Evolutionary conservation across 2,797 vertebrate genomes (phyloP), one percentile per base, ranked within the genome.

Genomic region (Schizopygopsis malacanthus): DNA sequence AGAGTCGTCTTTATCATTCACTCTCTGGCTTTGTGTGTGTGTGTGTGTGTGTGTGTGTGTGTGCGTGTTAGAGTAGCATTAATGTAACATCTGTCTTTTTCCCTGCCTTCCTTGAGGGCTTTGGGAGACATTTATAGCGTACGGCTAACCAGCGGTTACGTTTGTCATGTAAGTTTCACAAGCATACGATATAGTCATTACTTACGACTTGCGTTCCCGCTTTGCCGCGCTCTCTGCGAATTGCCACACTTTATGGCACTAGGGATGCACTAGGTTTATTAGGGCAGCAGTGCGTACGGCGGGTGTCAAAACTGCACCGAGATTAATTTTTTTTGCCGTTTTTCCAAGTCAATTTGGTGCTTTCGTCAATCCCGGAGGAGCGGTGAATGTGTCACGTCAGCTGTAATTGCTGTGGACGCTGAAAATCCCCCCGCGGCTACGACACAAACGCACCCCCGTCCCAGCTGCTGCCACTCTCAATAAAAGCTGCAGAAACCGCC

Each of bases 1-100:
- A 28, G 47, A 61, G 45, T 16, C 56, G 61, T 80, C 33, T 87
- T 70, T 67, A 80, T 77, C 39, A 77, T 73, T 63, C 33, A 15
- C 28, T 78, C 28, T 25, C 22, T 54, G 45, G 45, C 15, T 28
- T 69, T 10, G 33, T 33, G 33, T 33, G 33, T 33, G 33, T 33
- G 33, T 33, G 33, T 33, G 33, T 33, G 33, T 33, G 33, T 33
- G 33, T 33, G 33, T 77, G 67, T 73, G 65, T 71, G 50, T 81
- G 85, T 76, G 83, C 82, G 43, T 56, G n/a, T 72, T 84, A 63
- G 85, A 82, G 88, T 90, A 90, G 90, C 91, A 92, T 92, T 91
- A 94, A 93, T 91, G 90, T 93, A 94, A 92, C 93, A 94, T 95
- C 92, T 94, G 93, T 94, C 93, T 93, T 89, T 90, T 87, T 87